Evolutionary conservation across 1,140 invertebrate species (phyloP).

Genomic region (Drosophila cardini): DNA sequence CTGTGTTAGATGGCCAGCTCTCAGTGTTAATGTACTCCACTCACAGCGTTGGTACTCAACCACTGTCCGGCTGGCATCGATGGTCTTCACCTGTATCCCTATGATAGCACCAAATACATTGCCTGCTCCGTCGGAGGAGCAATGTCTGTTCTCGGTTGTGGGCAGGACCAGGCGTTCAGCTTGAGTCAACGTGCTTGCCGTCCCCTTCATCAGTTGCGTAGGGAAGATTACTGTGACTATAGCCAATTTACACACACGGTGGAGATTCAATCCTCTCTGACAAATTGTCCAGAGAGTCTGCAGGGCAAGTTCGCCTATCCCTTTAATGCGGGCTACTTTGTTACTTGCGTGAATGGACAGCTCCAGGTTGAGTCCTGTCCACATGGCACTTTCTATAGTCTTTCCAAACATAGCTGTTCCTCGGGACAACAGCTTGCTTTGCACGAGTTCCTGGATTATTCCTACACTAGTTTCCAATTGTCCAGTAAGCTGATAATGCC

Average conservation of each 20-base stretch:
- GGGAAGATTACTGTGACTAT: slow-evolving; percentile 19
- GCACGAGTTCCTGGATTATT: slow-evolving; percentile 49
- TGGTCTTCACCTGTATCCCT: slow-evolving; percentile 69
- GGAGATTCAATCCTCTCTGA: slow-evolving; percentile 29
- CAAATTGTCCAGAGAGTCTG: slow-evolving; percentile 41
- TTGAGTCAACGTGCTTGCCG: slow-evolving; percentile 47
- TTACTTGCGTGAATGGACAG: slow-evolving; percentile 50
- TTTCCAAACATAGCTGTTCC: slow-evolving; percentile 47
- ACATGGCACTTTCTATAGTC: slow-evolving; percentile 53
- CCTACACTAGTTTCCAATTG: slow-evolving; percentile 34
- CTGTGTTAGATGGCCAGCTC: not conserved
- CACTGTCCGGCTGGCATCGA: slow-evolving; percentile 56
- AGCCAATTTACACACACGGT: slow-evolving; percentile 35
- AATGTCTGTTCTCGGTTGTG: slow-evolving; percentile 52
- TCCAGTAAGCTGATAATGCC: slow-evolving; percentile 42
- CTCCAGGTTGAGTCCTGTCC: slow-evolving; percentile 51
- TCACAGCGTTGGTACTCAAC: slow-evolving; percentile 50
- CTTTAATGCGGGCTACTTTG: slow-evolving; percentile 61
- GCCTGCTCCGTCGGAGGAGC: slow-evolving; percentile 42
- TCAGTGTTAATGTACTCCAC: not conserved
- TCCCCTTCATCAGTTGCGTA: slow-evolving; percentile 10
- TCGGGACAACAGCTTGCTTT: slow-evolving; percentile 7
- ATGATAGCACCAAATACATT: slow-evolving; percentile 62
- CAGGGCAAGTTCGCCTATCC: slow-evolving; percentile 62
- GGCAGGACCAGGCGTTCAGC: slow-evolving; percentile 44